A percentile compares a stretch with the other conserved stretches of the same genome.
These are phyloP conservation scores for Asarcornis scutulata DNA, from an alignment of 2,113 vertebrate species.

Conservation along the genomic window DNA sequence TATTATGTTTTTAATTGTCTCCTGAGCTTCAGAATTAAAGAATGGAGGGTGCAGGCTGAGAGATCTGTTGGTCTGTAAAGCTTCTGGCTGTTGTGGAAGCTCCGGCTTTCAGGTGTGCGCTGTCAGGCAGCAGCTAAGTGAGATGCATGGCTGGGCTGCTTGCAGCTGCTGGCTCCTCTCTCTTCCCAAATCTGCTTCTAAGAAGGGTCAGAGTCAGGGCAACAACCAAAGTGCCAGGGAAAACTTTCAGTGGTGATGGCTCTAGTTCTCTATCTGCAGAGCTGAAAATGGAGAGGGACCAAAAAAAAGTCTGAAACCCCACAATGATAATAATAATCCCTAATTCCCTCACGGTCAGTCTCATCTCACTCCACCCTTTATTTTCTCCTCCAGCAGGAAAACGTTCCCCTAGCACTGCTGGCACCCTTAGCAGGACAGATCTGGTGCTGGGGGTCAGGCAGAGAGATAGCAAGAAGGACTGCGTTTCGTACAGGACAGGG, in stretches of 20 bases:
- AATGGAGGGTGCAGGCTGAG: neutral
- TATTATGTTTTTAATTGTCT: neutral
- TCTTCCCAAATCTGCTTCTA: neutral
- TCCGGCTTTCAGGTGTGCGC: neutral
- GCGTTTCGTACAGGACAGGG: neutral
- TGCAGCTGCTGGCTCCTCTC: neutral
- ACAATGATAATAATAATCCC: conserved; percentile 7
- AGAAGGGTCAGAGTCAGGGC: conserved; percentile 29
- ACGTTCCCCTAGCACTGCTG: conserved; percentile 1
- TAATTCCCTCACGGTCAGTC: neutral
- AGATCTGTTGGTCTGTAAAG: neutral
- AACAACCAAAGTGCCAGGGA: neutral
- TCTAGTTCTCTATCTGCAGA: conserved; percentile 2
- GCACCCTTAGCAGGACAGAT: conserved; percentile 1
- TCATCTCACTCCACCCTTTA: conserved; percentile 43
- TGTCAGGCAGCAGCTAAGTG: neutral
- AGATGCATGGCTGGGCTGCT: neutral
- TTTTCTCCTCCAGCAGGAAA: conserved; percentile 7
- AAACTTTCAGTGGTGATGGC: neutral
- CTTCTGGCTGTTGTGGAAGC: neutral
- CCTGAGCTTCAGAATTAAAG: neutral
- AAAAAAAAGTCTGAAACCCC: conserved; percentile 13
- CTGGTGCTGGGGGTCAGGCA: neutral
- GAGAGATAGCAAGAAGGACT: neutral
- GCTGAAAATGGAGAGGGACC: conserved; percentile 28